phyloP scores from a whole-genome alignment of 1,140 invertebrate genomes.

The Spodoptera frugiperda region DNA sequence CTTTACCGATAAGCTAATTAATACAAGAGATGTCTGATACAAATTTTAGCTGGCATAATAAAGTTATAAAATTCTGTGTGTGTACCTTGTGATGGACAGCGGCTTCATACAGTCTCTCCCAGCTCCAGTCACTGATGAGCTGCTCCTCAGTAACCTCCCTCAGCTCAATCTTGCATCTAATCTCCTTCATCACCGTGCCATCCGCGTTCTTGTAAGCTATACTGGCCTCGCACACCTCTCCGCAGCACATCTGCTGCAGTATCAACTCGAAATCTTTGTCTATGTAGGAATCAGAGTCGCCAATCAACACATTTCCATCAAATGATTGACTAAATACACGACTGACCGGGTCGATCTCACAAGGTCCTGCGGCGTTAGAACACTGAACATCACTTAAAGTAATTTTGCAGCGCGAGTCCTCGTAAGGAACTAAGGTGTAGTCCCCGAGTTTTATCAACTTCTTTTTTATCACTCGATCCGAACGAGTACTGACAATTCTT shows the following conservation, averaged over 20 bases:
- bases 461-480: constrained; percentile 79
- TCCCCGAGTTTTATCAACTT: constrained; percentile 72
- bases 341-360: constrained; percentile 69
- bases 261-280: constrained; percentile 77
- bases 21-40: no score
- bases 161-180: constrained; percentile 72
- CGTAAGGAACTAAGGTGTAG: constrained; percentile 75
- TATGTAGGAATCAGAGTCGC: constrained; percentile 72
- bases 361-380: constrained; percentile 57
- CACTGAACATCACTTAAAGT: constrained; percentile 64
- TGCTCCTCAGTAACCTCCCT: constrained; percentile 77
- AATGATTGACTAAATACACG: constrained; percentile 69
- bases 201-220: constrained; percentile 69
- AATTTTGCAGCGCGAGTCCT: constrained; percentile 78
- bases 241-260: constrained; percentile 76
- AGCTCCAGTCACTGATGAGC: constrained; percentile 78
- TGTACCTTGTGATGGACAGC: constrained; percentile 69
- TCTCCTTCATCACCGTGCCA: constrained; percentile 63
- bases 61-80: no score
- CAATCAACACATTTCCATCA: constrained; percentile 77
- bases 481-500: constrained; percentile 62
- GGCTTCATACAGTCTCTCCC: constrained; percentile 71
- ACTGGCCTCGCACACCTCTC: constrained; percentile 64
- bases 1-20: no score
- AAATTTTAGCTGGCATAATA: no score